A percentile compares a stretch with the other conserved stretches of the same genome.
These are phyloP conservation scores for Pollenia labialis DNA, from an alignment of 2,888 invertebrate species.

Conservation along the genomic window DNA sequence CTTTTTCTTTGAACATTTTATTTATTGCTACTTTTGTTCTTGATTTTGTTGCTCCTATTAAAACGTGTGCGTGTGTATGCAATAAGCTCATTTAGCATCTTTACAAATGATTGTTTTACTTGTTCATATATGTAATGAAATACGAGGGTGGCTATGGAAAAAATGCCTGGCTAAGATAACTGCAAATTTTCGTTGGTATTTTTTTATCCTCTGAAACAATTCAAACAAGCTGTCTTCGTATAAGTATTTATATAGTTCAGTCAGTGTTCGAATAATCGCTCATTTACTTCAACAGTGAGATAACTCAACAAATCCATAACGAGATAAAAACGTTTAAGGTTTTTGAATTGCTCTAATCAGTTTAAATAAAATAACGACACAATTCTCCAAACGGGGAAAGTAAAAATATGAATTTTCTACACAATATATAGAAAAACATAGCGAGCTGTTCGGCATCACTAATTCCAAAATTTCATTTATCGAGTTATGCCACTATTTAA, in stretches of 20 bases:
- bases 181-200: not conserved
- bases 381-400: no score
- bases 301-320: no score
- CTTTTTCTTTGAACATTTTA: not conserved
- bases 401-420: no score
- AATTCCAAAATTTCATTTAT: no score
- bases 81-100: not conserved
- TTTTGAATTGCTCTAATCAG: no score
- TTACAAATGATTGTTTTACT: conserved; percentile 3
- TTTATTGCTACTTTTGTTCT: conserved; percentile 36
- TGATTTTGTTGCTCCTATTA: not conserved
- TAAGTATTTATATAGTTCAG: not conserved
- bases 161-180: not conserved
- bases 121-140: not conserved
- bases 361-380: no score
- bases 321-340: no score
- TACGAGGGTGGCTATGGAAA: not conserved
- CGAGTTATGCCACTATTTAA: no score
- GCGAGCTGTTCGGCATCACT: no score
- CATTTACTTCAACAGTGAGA: no score
- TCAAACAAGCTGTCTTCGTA: not conserved
- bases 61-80: not conserved
- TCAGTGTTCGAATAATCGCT: not conserved
- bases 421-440: not conserved
- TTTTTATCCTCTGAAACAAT: not conserved